Evolutionary conservation across 30 jellyfish, hydroid and myxozoan species (phyloP), one percentile per base, ranked within the genome.

Genomic region (Rhopilema esculentum): DNA sequence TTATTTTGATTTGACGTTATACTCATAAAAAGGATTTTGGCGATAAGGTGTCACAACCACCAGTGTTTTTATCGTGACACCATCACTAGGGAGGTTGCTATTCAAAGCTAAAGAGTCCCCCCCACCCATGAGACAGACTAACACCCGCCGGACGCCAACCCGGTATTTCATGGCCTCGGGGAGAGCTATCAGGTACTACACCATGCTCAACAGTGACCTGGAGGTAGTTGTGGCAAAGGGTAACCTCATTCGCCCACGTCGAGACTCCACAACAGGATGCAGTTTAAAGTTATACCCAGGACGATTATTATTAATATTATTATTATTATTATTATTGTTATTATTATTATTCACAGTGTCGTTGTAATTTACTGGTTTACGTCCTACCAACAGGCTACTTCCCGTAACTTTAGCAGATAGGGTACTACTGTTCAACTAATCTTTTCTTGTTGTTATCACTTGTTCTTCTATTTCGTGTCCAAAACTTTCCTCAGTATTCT

Each of bases 1-100:
- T 27, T 19, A 64, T 19, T 30, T 64, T 64, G 74, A 64, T 64
- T 64, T 19, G 24, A 19, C 74, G 24, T 64, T 64, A 19, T 19
- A 19, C 74, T 16, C 80, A 16, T 25, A 69, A 69, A 69, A 8
- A 30, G 28, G 80, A 30, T 25, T 69, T 4, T 22, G 53, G 53
- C 12, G 24, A 16, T 20, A 16, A 16, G 28, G 28, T 69, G 15
- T 16, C 80, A 25, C 80, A 63, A 63, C 73, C 73, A 63, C 7
- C 73, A 63, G 19, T 63, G 73, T 63, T 63, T 63, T 30, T 63
- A 63, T 17, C 73, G 73, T 63, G 73, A 63, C 73, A 63, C 73
- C 73, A 63, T 7, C 7, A 63, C 73, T 63, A 63, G 73, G 24
- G 20, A 63, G 73, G 19, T 63, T 63, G 6, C 24, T 17, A 17